Evolutionary conservation across 2,888 invertebrate genomes (phyloP).

Genomic region (Muschampia plurimacula): DNA sequence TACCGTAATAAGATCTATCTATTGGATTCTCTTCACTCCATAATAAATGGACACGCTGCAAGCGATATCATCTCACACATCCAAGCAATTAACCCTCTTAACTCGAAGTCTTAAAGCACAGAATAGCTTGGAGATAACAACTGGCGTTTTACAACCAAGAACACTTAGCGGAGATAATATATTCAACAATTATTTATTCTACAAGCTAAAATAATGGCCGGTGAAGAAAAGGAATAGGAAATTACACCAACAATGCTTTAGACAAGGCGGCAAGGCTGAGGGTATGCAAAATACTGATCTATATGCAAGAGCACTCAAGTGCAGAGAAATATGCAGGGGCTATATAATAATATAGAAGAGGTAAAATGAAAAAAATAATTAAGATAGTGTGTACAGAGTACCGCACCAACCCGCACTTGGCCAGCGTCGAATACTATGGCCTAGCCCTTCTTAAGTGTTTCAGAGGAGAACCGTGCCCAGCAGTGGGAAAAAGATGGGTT

Average conservation of each 20-base stretch:
- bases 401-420: too few relatives aligned
- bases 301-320: neutral
- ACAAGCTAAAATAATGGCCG: conserved; percentile 44
- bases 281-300: conserved; percentile 16
- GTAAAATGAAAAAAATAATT: too few relatives aligned
- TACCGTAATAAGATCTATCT: conserved; percentile 11
- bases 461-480: too few relatives aligned
- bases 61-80: neutral
- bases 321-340: conserved; percentile 3
- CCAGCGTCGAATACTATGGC: too few relatives aligned
- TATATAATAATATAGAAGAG: too few relatives aligned
- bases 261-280: conserved; percentile 8
- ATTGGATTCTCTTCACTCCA: conserved; percentile 18
- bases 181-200: conserved; percentile 46
- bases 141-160: conserved; percentile 22
- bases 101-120: conserved; percentile 7
- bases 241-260: conserved; percentile 36
- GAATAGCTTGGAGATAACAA: neutral
- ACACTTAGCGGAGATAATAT: conserved; percentile 42
- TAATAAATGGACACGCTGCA: conserved; percentile 26
- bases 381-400: too few relatives aligned
- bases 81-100: neutral
- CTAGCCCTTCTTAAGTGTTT: too few relatives aligned
- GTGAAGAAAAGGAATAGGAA: conserved; percentile 41
- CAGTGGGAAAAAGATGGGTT: too few relatives aligned